Percentiles rank a stretch among this genome's conserved stretches.
These are phyloP conservation scores for Rhea pennata DNA, from an alignment of 2,113 vertebrate species.

Conservation along the genomic window DNA sequence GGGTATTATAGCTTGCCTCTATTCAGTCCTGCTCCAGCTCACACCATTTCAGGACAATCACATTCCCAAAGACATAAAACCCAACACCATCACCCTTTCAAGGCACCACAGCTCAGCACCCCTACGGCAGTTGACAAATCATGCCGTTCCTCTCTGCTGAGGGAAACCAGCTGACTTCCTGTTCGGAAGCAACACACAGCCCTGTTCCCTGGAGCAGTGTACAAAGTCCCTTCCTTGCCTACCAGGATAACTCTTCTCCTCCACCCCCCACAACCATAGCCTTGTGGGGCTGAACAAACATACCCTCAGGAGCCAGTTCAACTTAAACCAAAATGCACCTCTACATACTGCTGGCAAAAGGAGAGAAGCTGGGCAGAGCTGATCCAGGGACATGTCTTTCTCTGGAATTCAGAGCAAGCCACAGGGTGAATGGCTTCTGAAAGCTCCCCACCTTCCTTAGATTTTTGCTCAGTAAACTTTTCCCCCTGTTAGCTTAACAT, in stretches of 20 bases:
- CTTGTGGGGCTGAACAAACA: background rate
- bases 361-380: background rate
- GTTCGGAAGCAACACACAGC: background rate
- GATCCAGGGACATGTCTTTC: background rate
- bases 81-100: background rate
- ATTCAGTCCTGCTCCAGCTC: no score
- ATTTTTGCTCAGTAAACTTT: background rate
- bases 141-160: background rate
- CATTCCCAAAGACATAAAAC: background rate
- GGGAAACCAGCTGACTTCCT: background rate
- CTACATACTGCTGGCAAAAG: background rate
- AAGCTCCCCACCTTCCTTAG: background rate
- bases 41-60: no score
- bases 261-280: background rate
- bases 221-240: background rate
- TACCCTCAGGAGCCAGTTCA: background rate
- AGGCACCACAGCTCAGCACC: background rate
- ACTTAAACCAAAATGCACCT: background rate
- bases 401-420: background rate
- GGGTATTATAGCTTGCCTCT: no score
- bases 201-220: background rate
- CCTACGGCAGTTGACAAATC: background rate
- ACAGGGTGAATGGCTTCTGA: background rate
- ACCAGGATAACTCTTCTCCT: background rate
- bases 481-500: background rate